These are phyloP conservation scores for Hermaeophaga mercurialis DNA, from an alignment of 2,888 invertebrate genomes.

Conservation along the genomic window DNA sequence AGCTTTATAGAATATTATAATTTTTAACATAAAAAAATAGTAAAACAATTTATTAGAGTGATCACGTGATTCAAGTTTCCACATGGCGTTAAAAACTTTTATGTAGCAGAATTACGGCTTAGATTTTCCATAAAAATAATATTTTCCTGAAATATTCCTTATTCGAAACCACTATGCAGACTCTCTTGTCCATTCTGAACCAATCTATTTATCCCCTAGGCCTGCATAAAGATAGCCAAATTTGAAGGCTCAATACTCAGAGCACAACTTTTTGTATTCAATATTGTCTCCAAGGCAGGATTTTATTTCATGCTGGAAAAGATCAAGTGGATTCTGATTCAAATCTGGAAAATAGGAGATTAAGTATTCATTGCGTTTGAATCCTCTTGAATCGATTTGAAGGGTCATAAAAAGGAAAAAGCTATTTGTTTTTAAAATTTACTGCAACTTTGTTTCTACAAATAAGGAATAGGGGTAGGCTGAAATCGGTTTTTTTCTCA, in stretches of 20 bases:
- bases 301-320: slow-evolving; percentile 41
- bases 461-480: slow-evolving; percentile 18
- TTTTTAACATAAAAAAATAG: too few relatives aligned
- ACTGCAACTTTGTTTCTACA: slow-evolving; percentile 35
- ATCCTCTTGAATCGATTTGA: slow-evolving; percentile 41
- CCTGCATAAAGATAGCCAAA: slow-evolving; percentile 33
- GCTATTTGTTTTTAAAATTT: slow-evolving; percentile 42
- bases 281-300: slow-evolving; percentile 31
- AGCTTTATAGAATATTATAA: too few relatives aligned
- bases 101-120: too few relatives aligned
- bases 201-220: slow-evolving; percentile 24
- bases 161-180: neutral
- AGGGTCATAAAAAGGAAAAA: slow-evolving; percentile 41
- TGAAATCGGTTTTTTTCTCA: slow-evolving; percentile 7
- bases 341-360: slow-evolving; percentile 47
- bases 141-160: neutral
- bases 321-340: slow-evolving; percentile 45
- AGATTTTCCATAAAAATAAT: neutral
- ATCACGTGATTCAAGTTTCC: too few relatives aligned
- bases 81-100: too few relatives aligned
- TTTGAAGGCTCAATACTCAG: slow-evolving; percentile 22
- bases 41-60: too few relatives aligned
- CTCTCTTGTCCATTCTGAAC: slow-evolving; percentile 14
- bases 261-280: slow-evolving; percentile 32
- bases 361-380: slow-evolving; percentile 47